Evolutionary conservation across 2,113 vertebrate genomes (phyloP).

Genomic region (Ceyx cyanopectus): DNA sequence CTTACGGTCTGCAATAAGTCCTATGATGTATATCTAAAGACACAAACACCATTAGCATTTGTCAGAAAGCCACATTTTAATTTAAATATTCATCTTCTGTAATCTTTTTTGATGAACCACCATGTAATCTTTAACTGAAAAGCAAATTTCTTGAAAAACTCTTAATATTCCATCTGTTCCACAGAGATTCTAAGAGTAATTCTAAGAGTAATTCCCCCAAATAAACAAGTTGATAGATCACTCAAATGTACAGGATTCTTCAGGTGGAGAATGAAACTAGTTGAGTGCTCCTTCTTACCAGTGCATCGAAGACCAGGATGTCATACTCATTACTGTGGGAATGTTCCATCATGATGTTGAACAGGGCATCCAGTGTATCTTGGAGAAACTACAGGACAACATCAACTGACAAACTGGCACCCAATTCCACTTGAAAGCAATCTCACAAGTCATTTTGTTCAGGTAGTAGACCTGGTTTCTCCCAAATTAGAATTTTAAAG

Average conservation of each 20-base stretch:
- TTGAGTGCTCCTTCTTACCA: conserved; percentile 81
- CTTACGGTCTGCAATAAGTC: conserved; percentile 95
- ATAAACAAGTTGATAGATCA: not conserved
- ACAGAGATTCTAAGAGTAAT: not conserved
- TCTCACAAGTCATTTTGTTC: not conserved
- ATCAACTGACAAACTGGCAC: not conserved
- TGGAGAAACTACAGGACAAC: conserved; percentile 87
- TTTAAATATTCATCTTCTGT: not conserved
- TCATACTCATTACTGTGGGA: conserved; percentile 93
- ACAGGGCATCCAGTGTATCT: conserved; percentile 94
- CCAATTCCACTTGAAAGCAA: not conserved
- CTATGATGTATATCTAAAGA: conserved; percentile 95
- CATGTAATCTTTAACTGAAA: too few species aligned
- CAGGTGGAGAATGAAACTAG: not conserved
- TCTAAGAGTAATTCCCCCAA: not conserved
- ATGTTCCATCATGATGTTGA: conserved; percentile 99
- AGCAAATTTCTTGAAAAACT: too few species aligned
- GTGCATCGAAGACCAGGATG: conserved; percentile 97
- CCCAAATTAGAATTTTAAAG: not conserved
- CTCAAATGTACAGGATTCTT: not conserved
- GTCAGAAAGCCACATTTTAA: not conserved
- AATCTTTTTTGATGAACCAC: not conserved
- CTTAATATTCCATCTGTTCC: not conserved
- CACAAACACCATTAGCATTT: not conserved
- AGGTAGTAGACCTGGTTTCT: not conserved